Evolutionary conservation across 2,888 invertebrate species (phyloP).

Genomic region (Linnaemya vulpina): DNA sequence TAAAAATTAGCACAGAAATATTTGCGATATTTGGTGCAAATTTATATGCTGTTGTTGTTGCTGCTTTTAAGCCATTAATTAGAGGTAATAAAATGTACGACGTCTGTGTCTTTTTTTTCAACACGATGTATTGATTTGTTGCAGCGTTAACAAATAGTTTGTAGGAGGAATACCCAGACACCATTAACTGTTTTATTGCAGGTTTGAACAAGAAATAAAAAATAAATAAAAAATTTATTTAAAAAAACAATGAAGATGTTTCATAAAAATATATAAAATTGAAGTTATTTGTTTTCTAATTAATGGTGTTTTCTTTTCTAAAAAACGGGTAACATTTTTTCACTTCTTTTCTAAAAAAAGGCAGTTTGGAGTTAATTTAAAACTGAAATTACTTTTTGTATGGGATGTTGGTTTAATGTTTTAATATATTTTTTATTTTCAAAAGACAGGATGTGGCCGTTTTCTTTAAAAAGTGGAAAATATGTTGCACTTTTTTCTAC

Average conservation of each 20-base stretch:
- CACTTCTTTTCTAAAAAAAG: too few species aligned
- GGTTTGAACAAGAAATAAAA: background rate
- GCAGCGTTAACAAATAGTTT: background rate
- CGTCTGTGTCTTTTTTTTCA: background rate
- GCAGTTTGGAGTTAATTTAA: too few species aligned
- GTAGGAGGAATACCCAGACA: background rate
- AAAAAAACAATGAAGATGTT: background rate
- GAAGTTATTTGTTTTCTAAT: background rate
- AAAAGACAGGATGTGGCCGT: too few species aligned
- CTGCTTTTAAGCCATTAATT: background rate
- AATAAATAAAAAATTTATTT: too few species aligned
- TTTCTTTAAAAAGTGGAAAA: too few species aligned
- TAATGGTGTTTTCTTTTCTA: too few species aligned
- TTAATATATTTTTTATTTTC: too few species aligned
- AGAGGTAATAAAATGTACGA: background rate
- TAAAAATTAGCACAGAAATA: background rate
- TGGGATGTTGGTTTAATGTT: too few species aligned
- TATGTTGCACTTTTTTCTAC: too few species aligned
- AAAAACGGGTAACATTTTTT: too few species aligned
- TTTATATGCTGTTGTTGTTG: background rate
- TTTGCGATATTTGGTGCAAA: background rate
- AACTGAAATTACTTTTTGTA: too few species aligned
- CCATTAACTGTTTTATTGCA: background rate
- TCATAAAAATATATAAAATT: background rate
- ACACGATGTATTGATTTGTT: slow-evolving; percentile 2